Conservation (phyloP, 2,797 vertebrate genomes). For the Myoxocephalus aenaeus region DNA sequence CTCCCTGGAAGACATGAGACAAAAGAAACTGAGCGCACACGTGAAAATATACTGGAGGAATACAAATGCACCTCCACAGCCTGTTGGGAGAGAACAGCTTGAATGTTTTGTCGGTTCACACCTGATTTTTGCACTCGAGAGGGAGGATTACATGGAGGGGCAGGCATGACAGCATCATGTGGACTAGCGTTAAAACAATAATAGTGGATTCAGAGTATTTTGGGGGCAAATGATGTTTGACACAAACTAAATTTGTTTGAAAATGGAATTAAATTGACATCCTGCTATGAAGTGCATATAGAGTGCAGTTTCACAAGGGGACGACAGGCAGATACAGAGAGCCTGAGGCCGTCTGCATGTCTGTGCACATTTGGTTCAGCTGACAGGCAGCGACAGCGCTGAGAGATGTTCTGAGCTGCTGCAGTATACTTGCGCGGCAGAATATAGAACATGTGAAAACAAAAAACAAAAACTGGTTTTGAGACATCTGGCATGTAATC, state of each 20-base stretch:
- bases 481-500: slow-evolving; percentile 4
- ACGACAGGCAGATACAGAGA: slow-evolving; percentile 4
- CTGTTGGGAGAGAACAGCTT: neutral
- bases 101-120: neutral
- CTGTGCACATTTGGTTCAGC: slow-evolving; percentile 47
- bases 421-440: neutral
- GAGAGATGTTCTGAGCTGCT: neutral
- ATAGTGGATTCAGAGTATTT: neutral
- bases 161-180: neutral
- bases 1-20: slow-evolving; percentile 64
- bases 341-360: slow-evolving; percentile 53
- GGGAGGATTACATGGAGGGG: neutral
- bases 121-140: slow-evolving; percentile 7
- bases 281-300: neutral
- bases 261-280: neutral
- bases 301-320: slow-evolving; percentile 28
- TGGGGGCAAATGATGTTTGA: neutral
- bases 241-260: neutral
- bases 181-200: neutral
- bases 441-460: neutral
- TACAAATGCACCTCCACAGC: slow-evolving; percentile 34
- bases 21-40: slow-evolving; percentile 60
- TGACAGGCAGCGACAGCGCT: slow-evolving; percentile 45
- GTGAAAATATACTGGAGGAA: slow-evolving; percentile 34
- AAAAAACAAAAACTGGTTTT: slow-evolving; percentile 41